A percentile compares a stretch with the other conserved stretches of the same genome.
These are phyloP conservation scores for Metacarcinus magister DNA, from an alignment of 2,888 invertebrate species.

Conservation along the genomic window DNA sequence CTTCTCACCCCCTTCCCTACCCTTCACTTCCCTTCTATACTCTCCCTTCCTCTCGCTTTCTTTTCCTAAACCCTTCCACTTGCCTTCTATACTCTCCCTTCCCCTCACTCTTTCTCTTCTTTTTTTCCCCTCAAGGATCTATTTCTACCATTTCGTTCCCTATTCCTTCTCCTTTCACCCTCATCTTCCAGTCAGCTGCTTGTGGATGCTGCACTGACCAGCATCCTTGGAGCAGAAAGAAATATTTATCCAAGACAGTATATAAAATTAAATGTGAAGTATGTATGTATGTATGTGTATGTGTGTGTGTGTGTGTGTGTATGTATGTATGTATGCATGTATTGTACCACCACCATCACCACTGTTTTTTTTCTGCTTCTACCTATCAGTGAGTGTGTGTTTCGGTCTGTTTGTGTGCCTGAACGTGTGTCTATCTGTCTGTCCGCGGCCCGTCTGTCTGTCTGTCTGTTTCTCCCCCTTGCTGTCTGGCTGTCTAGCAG, in stretches of 20 bases:
- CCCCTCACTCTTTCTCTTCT: not conserved
- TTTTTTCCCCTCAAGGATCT: not conserved
- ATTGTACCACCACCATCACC: not conserved
- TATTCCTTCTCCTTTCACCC: not conserved
- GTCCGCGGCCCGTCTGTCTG: not conserved
- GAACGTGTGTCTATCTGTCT: not conserved
- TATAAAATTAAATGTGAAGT: not conserved
- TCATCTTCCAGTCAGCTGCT: not conserved
- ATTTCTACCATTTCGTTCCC: not conserved
- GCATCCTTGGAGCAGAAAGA: not conserved
- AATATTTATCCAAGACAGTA: not conserved
- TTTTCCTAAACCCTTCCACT: not conserved
- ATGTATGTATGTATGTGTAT: not conserved
- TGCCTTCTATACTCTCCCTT: not conserved
- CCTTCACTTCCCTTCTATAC: not conserved
- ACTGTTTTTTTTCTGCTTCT: not conserved
- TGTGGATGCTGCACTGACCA: not conserved
- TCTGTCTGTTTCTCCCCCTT: not conserved
- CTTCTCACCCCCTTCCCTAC: not conserved
- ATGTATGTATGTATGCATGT: not conserved
- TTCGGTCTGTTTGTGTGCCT: not conserved
- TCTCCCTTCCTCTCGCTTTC: not conserved
- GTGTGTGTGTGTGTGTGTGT: constrained; percentile 27
- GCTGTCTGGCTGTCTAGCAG: not conserved
- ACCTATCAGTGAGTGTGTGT: not conserved